Evolutionary conservation across 2,797 vertebrate genomes (phyloP), one percentile per base, ranked within the genome.

Genomic region (Distichodus sexfasciatus): DNA sequence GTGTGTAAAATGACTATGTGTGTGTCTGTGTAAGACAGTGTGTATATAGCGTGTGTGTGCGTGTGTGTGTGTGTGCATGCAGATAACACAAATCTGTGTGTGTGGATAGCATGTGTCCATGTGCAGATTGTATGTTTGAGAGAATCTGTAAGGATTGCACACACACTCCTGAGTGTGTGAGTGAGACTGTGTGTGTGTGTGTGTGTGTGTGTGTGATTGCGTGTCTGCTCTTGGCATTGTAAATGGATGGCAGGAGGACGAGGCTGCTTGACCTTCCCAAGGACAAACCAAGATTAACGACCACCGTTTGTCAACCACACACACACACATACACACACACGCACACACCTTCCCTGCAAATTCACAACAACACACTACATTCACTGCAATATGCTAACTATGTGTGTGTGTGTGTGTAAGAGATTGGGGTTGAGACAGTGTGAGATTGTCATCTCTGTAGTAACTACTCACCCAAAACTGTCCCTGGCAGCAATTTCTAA

Each of bases 231-330:
- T 62, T 75, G 76, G 63, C 64, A 61, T 48, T 60, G 23, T 51
- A 66, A 79, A 79, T 66, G 48, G 72, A 71, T 65, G 75, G 65
- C 81, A 80, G 76, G 80, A 82, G 83, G 81, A 79, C 77, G 68
- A 73, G 75, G 70, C 65, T 33, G 41, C 54, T 81, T 80, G 72
- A 77, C 73, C 67, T 75, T 79, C 77, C 78, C 82, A 84, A 86
- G 84, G 83, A 83, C 82, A 81, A 85, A 84, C 62, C 44, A 65
- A 79, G 74, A 83, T 83, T 81, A 81, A 83, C 44, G 41, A 70
- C 69, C 69, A 47, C 46, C 29, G 12, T 60, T 43, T 38, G 50
- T 48, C 31, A 41, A 41, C 44, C 58, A 35, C 48, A 43, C 66
- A 38, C 40, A 35, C 65, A 31, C 60, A 33, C 43, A 47, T 43